Base-by-base conservation (phyloP, 2,888 invertebrate species). In the Macroteleia sp. region DNA sequence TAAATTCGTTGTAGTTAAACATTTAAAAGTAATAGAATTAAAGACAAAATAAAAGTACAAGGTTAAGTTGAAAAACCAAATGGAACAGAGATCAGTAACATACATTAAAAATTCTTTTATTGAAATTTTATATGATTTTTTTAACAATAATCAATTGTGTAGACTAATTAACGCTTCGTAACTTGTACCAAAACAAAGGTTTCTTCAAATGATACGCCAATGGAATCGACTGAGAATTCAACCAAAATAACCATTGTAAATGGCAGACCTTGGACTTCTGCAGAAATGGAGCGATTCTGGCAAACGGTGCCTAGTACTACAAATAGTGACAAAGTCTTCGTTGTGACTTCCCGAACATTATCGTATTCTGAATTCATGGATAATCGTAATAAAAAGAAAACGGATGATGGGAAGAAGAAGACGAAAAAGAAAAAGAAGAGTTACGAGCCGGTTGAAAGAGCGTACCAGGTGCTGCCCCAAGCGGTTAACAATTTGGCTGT, bases 281-380 rank as follows among this genome's bases (percentile, higher is more conserved):
- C 56, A 1, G 69, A 75, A 16, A 76, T 69, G 73, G 76, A 76
- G 8, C 42, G 46, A 3, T 61, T 79, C 12, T 79, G 70, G 78
- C 54, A 64, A 16, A 56, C 54, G 22, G 34, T 61, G 14, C 50
- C 78, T 2, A 59, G 79, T 22, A 62, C 83, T 5, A 92, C 91
- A 0, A 92, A 91, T 0, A 92, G 92, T 1, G 85, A 89, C 6
- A 92, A 95, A 87, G 94, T 96, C 0, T 96, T 96, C 83, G 95
- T 97, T 0, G 96, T 97, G 0, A 97, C 97, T 2, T 96, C 97
- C 0, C 94, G 95, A 85, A 93, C 95, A 2, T 32, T 78, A 16
- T 54, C 78, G 2, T 34, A 36, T 3, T 39, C 12, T 6, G 50
- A 61, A 36, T 30, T 22, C n/a, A 46, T 28, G 0, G 70, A 79